Base-by-base conservation (phyloP, 2,888 invertebrate genomes). In the Sussaba pulchella region DNA sequence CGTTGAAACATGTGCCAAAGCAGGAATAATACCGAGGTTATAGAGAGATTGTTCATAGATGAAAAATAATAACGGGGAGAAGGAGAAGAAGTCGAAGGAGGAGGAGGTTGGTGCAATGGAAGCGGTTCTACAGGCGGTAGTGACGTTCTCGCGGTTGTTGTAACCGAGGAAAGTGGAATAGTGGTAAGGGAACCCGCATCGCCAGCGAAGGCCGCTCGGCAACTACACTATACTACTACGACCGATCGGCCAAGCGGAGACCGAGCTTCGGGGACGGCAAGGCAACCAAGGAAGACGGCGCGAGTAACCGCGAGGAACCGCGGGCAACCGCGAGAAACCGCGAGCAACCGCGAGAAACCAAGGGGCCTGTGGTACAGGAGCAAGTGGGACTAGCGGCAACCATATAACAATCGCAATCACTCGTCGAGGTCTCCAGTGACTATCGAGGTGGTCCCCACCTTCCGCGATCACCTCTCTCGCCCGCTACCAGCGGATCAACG, bases 391-490 rank as follows among this genome's bases (percentile, higher is more conserved):
- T 36, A 9, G 57, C 70, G 17, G 43, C 70, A n/a, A 74, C 80
- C 85, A 70, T 77, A 78, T 83, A 84, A 85, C 86, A 84, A 85
- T 85, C 84, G 81, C 79, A 81, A 86, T 86, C 85, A 84, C 82
- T 82, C 80, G 77, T 67, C 79, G 78, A 82, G 80, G 78, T 84
- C 86, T 87, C 85, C 86, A 85, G 86, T 86, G 85, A 83, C 84
- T 67, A 81, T 78, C 77, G 76, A 75, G 78, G 78, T 80, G 31
- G 84, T 86, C 85, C 83, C 84, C 84, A 83, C 85, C 81, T 83
- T 80, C 69, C 72, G 71, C 71, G 74, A 69, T 71, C 86, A 82
- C 85, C 83, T 83, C n/a, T n/a, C 88, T 85, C 83, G 73, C 78
- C 77, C 84, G 82, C 86, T 82, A 85, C 85, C 87, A 85, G 84